Base-by-base conservation (phyloP, 2,888 invertebrate genomes). In the Xestoiulus laeticollis region DNA sequence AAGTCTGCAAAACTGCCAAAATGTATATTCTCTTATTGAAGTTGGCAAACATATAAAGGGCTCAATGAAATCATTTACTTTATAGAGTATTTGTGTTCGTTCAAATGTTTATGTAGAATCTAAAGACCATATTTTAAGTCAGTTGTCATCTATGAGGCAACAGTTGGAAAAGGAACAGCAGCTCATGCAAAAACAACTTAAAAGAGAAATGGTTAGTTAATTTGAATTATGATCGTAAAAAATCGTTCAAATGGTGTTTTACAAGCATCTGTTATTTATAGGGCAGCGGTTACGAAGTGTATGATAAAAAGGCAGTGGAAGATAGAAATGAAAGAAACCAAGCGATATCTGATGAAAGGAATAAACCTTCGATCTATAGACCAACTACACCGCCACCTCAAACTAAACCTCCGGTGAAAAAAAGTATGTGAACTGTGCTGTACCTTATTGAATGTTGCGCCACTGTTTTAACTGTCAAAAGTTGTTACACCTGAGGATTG, bases 91-190 rank as follows among this genome's bases (percentile, higher is more conserved):
- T 0, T 38, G 8, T 48, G 14, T 82, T 82, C 82, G 0, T 12
- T 12, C 30, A 0, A 82, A 82, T 86, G 16, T 78, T 32, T 82
- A 1, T 16, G 5, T 30, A 87, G 87, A 38, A 38, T n/a, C 87
- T 19, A 85, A 44, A 85, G 83, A 85, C 38, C 87, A 87, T 33
- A 84, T 89, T 83, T 83, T 89, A 26, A 87, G 87, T 19, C 89
- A 89, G 33, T 53, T 89, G 78, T 84, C 89, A 10, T 48, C 87
- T 6, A 89, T 89, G 89, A 10, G 89, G 53, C 89, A 88, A 19
- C 88, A 88, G 85, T 48, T 89, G 33, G 88, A 89, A 83, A 44
- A 85, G 33, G 89, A 89, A 43, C 89, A 89, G 83, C 33, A 88
- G 85, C 16, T 44, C 10, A 87, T 88, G 82, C 88, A 88, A 30